Percentiles rank a stretch among this genome's conserved stretches.
Conservation (phyloP, 1,140 invertebrate genomes). For the Octopus sinensis region DNA sequence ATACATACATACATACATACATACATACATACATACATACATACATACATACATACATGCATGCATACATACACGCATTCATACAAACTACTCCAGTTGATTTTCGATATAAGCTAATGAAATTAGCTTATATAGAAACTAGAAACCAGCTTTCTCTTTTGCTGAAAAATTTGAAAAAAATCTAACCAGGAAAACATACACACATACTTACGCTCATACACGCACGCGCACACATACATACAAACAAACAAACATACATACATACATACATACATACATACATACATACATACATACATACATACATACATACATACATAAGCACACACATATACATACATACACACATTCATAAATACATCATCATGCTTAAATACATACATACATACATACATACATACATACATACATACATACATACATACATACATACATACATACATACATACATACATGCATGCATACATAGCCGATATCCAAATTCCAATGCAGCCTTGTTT, state of each 20-base stretch:
- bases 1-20: background rate
- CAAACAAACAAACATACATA: background rate
- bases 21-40: background rate
- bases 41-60: slow-evolving; percentile 4
- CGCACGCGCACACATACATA: background rate
- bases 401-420: slow-evolving; percentile 20
- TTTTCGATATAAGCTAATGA: background rate
- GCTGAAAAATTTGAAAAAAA: no score
- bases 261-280: slow-evolving; percentile 11
- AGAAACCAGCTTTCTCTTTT: no score
- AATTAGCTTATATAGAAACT: no score
- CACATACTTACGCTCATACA: background rate
- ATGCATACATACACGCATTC: slow-evolving; percentile 12
- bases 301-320: slow-evolving; percentile 15
- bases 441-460: slow-evolving; percentile 15
- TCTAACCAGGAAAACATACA: background rate
- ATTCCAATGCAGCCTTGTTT: no score
- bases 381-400: slow-evolving; percentile 16
- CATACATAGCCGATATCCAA: background rate
- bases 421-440: slow-evolving; percentile 10
- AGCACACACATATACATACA: slow-evolving; percentile 11
- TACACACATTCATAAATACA: slow-evolving; percentile 19
- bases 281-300: slow-evolving; percentile 2
- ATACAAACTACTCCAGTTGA: background rate
- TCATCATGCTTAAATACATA: background rate